phyloP scores from a whole-genome alignment of 1,140 invertebrate genomes.

The Polyergus mexicanus region DNA sequence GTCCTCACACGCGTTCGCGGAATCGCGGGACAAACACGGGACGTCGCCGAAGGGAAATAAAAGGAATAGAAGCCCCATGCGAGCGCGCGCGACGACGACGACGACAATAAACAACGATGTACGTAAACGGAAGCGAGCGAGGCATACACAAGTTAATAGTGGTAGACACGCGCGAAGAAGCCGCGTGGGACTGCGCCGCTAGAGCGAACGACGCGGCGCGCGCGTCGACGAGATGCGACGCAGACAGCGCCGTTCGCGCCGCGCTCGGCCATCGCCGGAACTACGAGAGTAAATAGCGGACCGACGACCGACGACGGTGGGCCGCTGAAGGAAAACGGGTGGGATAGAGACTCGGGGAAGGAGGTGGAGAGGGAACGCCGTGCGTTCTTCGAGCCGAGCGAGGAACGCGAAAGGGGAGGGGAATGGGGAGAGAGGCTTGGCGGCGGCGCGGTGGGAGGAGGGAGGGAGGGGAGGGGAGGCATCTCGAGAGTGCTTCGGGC shows the following conservation, averaged over 20 bases:
- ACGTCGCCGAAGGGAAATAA: neutral
- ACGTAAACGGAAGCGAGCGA: constrained; percentile 13
- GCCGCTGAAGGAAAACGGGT: neutral
- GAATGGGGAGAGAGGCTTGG: no score
- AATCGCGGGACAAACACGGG: constrained; percentile 10
- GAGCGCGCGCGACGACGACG: neutral
- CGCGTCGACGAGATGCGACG: constrained; percentile 68
- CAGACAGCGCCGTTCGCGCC: constrained; percentile 61
- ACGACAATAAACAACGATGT: neutral
- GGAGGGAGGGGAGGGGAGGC: constrained; percentile 44
- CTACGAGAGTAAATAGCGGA: constrained; percentile 76
- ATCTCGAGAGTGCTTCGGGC: constrained; percentile 77
- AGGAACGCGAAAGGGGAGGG: constrained; percentile 20
- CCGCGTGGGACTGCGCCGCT: constrained; percentile 73
- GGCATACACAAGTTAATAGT: constrained; percentile 48
- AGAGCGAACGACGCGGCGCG: constrained; percentile 50
- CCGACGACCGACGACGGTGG: constrained; percentile 52
- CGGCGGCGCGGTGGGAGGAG: neutral
- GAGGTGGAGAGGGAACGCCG: neutral
- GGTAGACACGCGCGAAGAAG: constrained; percentile 69
- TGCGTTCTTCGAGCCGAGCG: constrained; percentile 31
- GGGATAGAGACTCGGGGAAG: neutral
- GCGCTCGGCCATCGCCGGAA: constrained; percentile 66
- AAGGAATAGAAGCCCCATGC: neutral
- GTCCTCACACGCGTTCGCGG: constrained; percentile 14